phyloP scores from a whole-genome alignment of 2,113 vertebrate species.

The Nibea albiflora region DNA sequence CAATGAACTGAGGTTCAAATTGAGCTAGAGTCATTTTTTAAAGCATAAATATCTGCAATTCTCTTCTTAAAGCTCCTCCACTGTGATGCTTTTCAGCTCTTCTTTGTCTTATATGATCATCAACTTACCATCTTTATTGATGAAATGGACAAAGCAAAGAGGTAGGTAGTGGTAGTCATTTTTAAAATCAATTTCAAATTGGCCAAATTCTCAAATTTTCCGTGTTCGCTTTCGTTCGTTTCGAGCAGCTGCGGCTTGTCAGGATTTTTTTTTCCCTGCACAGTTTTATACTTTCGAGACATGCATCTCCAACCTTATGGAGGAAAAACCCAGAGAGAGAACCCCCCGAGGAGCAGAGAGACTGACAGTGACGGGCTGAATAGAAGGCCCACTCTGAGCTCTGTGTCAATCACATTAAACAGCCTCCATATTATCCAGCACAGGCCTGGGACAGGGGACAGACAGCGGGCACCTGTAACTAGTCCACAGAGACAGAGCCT shows the following conservation, averaged over 20 bases:
- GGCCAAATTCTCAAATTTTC: not conserved
- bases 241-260: slow-evolving; percentile 1
- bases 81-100: not conserved
- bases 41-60: no score
- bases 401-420: slow-evolving; percentile 70
- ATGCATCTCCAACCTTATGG: slow-evolving; percentile 5
- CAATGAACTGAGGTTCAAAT: not conserved
- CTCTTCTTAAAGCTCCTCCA: no score
- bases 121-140: not conserved
- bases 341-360: slow-evolving; percentile 54
- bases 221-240: not conserved
- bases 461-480: slow-evolving; percentile 51
- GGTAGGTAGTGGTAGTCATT: no score
- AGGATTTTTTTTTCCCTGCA: not conserved
- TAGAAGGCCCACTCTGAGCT: slow-evolving; percentile 49
- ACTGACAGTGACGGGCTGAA: slow-evolving; percentile 61
- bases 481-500: slow-evolving; percentile 48
- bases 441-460: slow-evolving; percentile 51
- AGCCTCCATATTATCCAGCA: slow-evolving; percentile 50
- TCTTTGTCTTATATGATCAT: not conserved
- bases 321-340: slow-evolving; percentile 21
- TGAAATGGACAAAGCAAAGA: not conserved
- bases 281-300: slow-evolving; percentile 11
- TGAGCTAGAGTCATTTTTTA: not conserved
- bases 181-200: not conserved